These are phyloP conservation scores for Ancistrus triradiatus DNA, from an alignment of 2,113 vertebrate species.

Conservation along the genomic window DNA sequence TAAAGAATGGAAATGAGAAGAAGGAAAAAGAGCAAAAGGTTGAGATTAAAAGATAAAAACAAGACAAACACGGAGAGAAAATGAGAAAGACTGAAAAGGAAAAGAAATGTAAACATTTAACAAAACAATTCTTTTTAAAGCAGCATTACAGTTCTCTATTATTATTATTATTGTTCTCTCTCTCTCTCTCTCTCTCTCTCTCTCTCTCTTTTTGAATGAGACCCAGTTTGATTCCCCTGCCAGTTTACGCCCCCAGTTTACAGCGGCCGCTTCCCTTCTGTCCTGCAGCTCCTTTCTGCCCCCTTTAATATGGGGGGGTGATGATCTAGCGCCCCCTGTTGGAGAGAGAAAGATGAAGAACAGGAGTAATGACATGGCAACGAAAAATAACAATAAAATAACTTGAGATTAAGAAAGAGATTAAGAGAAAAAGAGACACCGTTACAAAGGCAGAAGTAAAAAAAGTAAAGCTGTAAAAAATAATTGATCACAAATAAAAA, in stretches of 20 bases:
- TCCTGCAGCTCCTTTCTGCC: neutral
- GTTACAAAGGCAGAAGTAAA: neutral
- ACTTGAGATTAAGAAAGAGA: neutral
- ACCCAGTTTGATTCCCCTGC: constrained; percentile 25
- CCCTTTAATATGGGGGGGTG: neutral
- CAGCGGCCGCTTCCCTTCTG: neutral
- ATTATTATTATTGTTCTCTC: constrained; percentile 67
- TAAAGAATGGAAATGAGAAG: too few species aligned
- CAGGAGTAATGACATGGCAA: too few species aligned
- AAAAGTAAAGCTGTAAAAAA: neutral
- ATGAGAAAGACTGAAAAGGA: constrained; percentile 60
- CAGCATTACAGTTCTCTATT: too few species aligned
- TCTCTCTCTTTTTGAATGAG: constrained; percentile 65
- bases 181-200: constrained; percentile 43
- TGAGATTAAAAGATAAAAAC: too few species aligned
- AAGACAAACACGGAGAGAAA: constrained; percentile 10
- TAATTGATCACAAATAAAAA: neutral
- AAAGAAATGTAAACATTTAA: too few species aligned
- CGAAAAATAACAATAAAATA: neutral
- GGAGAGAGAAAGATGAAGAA: neutral
- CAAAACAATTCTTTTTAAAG: too few species aligned
- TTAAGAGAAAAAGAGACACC: neutral
- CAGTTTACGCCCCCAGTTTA: neutral
- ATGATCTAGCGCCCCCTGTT: constrained; percentile 15
- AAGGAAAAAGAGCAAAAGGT: too few species aligned